A percentile compares a stretch with the other conserved stretches of the same genome.
These are phyloP conservation scores for Arbacia lixula DNA, from an alignment of 53 echinoderm and acorn worm genomes.

Conservation along the genomic window DNA sequence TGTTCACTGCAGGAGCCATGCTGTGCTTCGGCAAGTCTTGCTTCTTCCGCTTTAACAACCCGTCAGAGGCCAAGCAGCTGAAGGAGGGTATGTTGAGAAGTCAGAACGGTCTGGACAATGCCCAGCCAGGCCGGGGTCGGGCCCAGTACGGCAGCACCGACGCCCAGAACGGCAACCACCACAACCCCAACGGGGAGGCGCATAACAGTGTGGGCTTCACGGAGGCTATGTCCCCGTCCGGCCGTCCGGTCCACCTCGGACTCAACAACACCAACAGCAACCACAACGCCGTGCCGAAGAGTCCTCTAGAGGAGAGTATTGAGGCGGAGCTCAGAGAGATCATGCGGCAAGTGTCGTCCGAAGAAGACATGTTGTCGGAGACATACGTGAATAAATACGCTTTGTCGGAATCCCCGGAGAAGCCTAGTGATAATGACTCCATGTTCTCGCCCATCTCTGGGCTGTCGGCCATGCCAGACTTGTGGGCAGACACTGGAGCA, in stretches of 20 bases:
- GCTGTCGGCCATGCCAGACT: slow-evolving; percentile 7
- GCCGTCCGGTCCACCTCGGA: slow-evolving; percentile 52
- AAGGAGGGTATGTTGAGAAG: slow-evolving; percentile 54
- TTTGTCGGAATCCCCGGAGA: slow-evolving; percentile 59
- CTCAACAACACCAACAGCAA: slow-evolving; percentile 80
- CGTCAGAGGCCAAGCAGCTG: slow-evolving; percentile 80
- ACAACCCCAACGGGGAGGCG: background rate
- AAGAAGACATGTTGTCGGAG: slow-evolving; percentile 74
- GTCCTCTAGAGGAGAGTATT: slow-evolving; percentile 73
- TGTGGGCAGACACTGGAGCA: slow-evolving; percentile 61
- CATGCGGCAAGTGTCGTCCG: slow-evolving; percentile 79
- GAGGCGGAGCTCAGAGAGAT: slow-evolving; percentile 89
- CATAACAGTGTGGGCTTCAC: slow-evolving; percentile 65
- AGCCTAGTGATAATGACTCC: slow-evolving; percentile 30
- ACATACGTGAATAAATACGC: slow-evolving; percentile 78
- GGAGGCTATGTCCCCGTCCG: slow-evolving; percentile 44
- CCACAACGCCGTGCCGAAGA: slow-evolving; percentile 69
- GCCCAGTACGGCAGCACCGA: background rate
- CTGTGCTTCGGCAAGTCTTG: slow-evolving; percentile 94
- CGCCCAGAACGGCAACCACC: slow-evolving; percentile 42
- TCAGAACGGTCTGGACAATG: slow-evolving; percentile 51
- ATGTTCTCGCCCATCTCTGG: slow-evolving; percentile 43
- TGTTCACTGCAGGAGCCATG: slow-evolving; percentile 81
- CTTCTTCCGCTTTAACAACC: slow-evolving; percentile 93
- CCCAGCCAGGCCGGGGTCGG: background rate